Base-by-base conservation (phyloP, 2,113 vertebrate species). In the Corythoichthys haematopterus region DNA sequence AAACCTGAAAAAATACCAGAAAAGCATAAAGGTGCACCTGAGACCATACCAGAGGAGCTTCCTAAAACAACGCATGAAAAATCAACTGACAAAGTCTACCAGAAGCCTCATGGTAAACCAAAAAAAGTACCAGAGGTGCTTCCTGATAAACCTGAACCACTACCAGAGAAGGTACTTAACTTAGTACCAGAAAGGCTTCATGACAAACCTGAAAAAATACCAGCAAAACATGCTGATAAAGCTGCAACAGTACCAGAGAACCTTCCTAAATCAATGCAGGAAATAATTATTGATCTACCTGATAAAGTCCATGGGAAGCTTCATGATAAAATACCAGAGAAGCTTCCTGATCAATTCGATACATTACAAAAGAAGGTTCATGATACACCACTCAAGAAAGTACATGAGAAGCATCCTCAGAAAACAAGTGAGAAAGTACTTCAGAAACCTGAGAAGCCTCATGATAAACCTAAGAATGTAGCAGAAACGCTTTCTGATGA, bases 121-220 rank as follows among this genome's bases (percentile, higher is more conserved):
- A 16, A 16, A 4, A 58, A 58, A 58, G 33, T 14, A 57, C 8
- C 55, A 51, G 65, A 61, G 6, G 56, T 43, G 16, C 15, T 66
- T 52, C 35, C 47, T 46, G 68, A 85, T 72, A 82, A 83, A 13
- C 62, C 90, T 75, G 91, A 91, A 3, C 9, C 43, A 62, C 20
- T 35, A 56, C 28, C 28, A 1, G 53, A 13, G 5, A 58, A 58
- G 36, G 13, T 58, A 16, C 35, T 13, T 2, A 10, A 56, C 3
- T 12, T 35, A 12, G 10, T 35, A 64, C 53, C 56, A 20, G 66
- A 68, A 36, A 77, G 2, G 48, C 51, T 57, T 20, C 69, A 73
- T 62, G 67, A 75, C 6, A 28, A 33, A 36, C 68, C 71, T 64
- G 68, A 77, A 38, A 33, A 64, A 35, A 48, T 73, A 20, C 65